phyloP scores from a whole-genome alignment of 2,888 invertebrate species.

The Malacosoma neustria region DNA sequence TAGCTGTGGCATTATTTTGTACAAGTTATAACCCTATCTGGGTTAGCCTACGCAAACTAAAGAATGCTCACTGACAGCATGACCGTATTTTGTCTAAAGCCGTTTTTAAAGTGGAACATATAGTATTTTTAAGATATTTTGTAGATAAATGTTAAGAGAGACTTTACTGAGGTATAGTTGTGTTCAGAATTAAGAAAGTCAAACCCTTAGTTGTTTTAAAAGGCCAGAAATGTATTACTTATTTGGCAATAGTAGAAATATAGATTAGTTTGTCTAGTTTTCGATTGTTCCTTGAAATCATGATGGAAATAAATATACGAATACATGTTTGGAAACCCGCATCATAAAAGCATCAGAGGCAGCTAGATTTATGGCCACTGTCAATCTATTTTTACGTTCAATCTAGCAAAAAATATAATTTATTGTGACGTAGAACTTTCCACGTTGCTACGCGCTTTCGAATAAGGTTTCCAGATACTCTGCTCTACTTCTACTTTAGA shows the following conservation, averaged over 20 bases:
- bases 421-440: slow-evolving; percentile 35
- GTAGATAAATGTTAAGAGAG: too few species aligned
- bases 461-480: slow-evolving; percentile 1
- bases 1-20: neutral
- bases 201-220: too few species aligned
- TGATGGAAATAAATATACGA: neutral
- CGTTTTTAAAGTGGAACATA: neutral
- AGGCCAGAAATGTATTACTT: too few species aligned
- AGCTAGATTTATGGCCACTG: neutral
- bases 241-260: too few species aligned
- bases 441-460: slow-evolving; percentile 11
- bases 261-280: too few species aligned
- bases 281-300: too few species aligned
- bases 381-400: neutral
- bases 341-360: neutral
- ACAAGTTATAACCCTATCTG: neutral
- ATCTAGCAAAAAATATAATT: slow-evolving; percentile 25
- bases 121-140: neutral
- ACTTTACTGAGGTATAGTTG: too few species aligned
- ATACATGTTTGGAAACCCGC: neutral
- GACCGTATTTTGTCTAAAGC: neutral
- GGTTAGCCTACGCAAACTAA: neutral
- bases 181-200: too few species aligned
- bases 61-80: neutral
- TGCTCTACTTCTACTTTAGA: too few species aligned